Evolutionary conservation across 2,888 invertebrate genomes (phyloP).

Genomic region (Galerucella calmariensis): DNA sequence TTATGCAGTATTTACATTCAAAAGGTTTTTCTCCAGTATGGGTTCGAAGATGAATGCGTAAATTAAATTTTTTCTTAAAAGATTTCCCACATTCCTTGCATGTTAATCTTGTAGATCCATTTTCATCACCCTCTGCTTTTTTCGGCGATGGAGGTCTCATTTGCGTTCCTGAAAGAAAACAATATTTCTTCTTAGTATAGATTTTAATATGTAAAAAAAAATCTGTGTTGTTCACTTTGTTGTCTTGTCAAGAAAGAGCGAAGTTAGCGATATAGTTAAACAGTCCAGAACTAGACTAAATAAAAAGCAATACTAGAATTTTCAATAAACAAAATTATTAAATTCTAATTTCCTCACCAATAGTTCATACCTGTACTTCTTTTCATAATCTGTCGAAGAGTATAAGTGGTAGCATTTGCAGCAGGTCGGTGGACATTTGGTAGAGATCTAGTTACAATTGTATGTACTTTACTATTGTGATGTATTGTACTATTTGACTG

Average conservation of each 20-base stretch:
- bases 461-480: background rate
- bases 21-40: constrained; percentile 63
- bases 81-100: constrained; percentile 60
- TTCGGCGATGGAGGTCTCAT: constrained; percentile 57
- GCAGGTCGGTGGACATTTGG: constrained; percentile 11
- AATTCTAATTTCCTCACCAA: too few relatives aligned
- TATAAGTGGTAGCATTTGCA: constrained; percentile 11
- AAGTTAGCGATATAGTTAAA: too few relatives aligned
- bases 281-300: too few relatives aligned
- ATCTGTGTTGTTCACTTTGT: too few relatives aligned
- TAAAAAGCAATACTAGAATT: too few relatives aligned
- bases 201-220: too few relatives aligned
- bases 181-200: too few relatives aligned
- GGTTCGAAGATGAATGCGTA: constrained; percentile 61
- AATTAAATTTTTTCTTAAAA: constrained; percentile 61
- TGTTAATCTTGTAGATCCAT: constrained; percentile 51
- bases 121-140: constrained; percentile 30
- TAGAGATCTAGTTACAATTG: background rate
- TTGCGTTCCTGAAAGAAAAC: constrained; percentile 50
- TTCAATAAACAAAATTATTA: too few relatives aligned
- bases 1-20: constrained; percentile 63
- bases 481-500: background rate
- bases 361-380: constrained; percentile 53
- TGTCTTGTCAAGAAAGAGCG: too few relatives aligned
- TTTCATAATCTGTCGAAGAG: constrained; percentile 54